Base-by-base conservation (phyloP, 1,140 invertebrate species). In the Dinoponera quadriceps region DNA sequence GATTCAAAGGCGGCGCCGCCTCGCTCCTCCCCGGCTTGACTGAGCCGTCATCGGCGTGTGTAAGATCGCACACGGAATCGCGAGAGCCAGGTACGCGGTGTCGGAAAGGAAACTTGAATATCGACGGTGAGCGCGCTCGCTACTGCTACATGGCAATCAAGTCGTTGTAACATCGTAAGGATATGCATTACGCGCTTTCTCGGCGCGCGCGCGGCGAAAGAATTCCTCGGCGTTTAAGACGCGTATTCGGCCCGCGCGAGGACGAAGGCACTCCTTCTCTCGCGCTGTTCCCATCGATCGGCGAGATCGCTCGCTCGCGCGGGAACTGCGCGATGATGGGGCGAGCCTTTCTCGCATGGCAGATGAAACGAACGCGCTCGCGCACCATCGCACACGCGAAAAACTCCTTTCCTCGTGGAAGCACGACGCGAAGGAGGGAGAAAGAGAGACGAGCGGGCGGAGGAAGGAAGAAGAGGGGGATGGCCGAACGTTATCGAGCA, bases 291-390 rank as follows among this genome's bases (percentile, higher is more conserved):
- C 59, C 63, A 75, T 83, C 38, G 59, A 82, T 71, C 78, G 57
- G 51, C 62, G 62, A 48, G 38, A 81, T 81, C 54, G 38, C 18
- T 82, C 33, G 44, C 48, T 51, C 74, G 65, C 38, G 51, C 5
- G 29, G 29, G 5, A 5, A 33, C 2, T 2, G 29, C 2, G 7
- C 4, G 11, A 44, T 0, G 38, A 51, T 44, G 57, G 20, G n/a
- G 73, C 85, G 80, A 84, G 86, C 82, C 74, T 84, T 89, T 85
- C n/a, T n/a, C 84, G 82, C 75, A 75, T 78, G 62, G 65, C 81
- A 73, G 51, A 75, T 16, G 33, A 59, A 68, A 78, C 25, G 25
- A n/a, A 33, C 25, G 44, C 22, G 38, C 9, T 54, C 9, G 55
- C 69, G 49, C 44, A 59, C n/a, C 38, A 59, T 18, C 48, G 51